These are phyloP conservation scores for Cotesia typhae DNA, from an alignment of 1,140 invertebrate species.

Conservation along the genomic window DNA sequence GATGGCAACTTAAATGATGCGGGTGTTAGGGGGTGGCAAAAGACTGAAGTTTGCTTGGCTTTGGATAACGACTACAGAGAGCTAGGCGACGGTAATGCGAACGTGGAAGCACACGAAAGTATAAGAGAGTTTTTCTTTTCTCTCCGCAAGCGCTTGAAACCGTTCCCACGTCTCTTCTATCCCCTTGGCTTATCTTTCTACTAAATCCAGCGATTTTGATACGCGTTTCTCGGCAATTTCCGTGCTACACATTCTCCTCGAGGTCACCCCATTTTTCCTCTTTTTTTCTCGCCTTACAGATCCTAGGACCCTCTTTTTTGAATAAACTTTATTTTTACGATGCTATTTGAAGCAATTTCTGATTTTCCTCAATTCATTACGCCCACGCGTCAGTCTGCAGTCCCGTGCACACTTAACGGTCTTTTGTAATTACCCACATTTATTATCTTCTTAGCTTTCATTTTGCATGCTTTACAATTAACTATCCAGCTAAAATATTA, in stretches of 20 bases:
- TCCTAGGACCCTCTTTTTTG: constrained; percentile 45
- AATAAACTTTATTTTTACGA: constrained; percentile 64
- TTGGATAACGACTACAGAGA: constrained; percentile 56
- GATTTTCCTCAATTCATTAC: constrained; percentile 65
- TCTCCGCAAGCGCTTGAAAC: constrained; percentile 38
- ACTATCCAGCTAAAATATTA: constrained; percentile 11
- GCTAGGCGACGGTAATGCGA: constrained; percentile 52
- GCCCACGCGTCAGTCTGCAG: constrained; percentile 18
- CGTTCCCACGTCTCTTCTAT: constrained; percentile 36
- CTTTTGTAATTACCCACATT: constrained; percentile 22
- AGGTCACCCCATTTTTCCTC: constrained; percentile 41
- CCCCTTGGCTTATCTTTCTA: constrained; percentile 57
- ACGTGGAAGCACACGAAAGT: constrained; percentile 43
- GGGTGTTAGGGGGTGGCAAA: constrained; percentile 46
- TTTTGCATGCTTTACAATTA: constrained; percentile 11
- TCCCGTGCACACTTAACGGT: constrained; percentile 16
- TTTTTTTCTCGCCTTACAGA: constrained; percentile 31
- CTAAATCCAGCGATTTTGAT: constrained; percentile 66
- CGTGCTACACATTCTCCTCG: constrained; percentile 57
- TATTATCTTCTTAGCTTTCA: constrained; percentile 10
- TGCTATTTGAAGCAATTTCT: constrained; percentile 65
- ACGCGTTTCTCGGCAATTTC: constrained; percentile 64
- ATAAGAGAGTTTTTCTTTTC: constrained; percentile 62
- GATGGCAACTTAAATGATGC: constrained; percentile 53
- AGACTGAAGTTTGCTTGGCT: constrained; percentile 50